phyloP scores from a whole-genome alignment of 2,113 vertebrate species.

The Takifugu flavidus region DNA sequence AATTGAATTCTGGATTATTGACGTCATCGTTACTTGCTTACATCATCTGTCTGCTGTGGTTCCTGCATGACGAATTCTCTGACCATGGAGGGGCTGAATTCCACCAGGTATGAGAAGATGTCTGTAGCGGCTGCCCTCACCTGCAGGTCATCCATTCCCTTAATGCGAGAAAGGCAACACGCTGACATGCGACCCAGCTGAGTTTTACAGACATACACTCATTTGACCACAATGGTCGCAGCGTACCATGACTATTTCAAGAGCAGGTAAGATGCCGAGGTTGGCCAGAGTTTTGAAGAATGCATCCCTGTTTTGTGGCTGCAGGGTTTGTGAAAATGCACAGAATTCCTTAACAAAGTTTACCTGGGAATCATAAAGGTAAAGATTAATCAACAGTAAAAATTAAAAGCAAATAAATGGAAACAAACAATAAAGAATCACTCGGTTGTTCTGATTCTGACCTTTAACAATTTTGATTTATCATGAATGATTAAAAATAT shows the following conservation, averaged over 20 bases:
- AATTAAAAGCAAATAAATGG: no score
- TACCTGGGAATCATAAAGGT: slow-evolving; percentile 75
- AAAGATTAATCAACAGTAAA: not conserved
- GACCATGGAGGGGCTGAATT: slow-evolving; percentile 99
- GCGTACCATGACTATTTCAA: slow-evolving; percentile 97
- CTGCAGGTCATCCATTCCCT: slow-evolving; percentile 98
- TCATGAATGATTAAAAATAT: no score
- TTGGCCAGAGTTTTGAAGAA: slow-evolving; percentile 98
- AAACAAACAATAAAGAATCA: no score
- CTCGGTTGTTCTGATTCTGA: no score
- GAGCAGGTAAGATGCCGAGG: slow-evolving; percentile 92
- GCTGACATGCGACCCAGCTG: not conserved
- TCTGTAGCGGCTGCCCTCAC: slow-evolving; percentile 96
- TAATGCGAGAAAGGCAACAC: not conserved
- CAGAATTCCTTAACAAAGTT: slow-evolving; percentile 99
- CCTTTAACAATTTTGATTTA: no score
- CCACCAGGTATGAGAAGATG: slow-evolving; percentile 99
- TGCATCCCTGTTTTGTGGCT: slow-evolving; percentile 96
- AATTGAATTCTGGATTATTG: not conserved
- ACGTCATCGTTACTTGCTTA: slow-evolving; percentile 69
- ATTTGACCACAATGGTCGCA: not conserved
- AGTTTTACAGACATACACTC: not conserved
- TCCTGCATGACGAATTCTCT: slow-evolving; percentile 99
- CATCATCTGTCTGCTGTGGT: slow-evolving; percentile 95
- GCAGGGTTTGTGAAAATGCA: slow-evolving; percentile 96